Evolutionary conservation across 2,888 invertebrate species (phyloP), one percentile per base, ranked within the genome.

Genomic region (Stegana nigrithorax): DNA sequence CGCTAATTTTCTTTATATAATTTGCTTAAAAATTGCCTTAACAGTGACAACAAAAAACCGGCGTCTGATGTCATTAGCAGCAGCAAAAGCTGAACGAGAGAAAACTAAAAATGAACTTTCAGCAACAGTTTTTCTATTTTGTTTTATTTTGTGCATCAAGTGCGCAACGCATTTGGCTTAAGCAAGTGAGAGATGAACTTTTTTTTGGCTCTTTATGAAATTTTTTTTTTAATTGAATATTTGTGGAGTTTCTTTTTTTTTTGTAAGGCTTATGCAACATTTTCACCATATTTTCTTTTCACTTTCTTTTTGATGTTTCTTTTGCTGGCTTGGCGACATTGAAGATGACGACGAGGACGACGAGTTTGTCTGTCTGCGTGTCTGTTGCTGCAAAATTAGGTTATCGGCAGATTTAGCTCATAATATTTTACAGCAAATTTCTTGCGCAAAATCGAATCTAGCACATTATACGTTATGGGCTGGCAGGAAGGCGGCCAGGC

Each of bases 31-130:
- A 32, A 17, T 51, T 51, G n/a, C 4, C 5, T 14, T 14, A 50
- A 50, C 10, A 26, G 21, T 14, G 4, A 60, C 3, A 19, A n/a
- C 12, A 6, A 59, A 56, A 47, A 27, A 44, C 14, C 8, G 27
- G 66, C 67, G 59, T 66, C 71, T 79, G 76, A 75, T 72, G 75
- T 78, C 75, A 79, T 75, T 75, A 79, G 65, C 75, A 67, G 66
- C 68, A 70, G 51, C 14, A 44, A n/a, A n/a, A 26, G 42, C 17
- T 39, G 12, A 21, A 21, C 26, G 14, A 25, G 8, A 39, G 21
- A 6, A 44, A 44, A 50, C 47, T 25, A 17, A 27, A 51, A 27
- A 51, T 51, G 17, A 25, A 32, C 21, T 39, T 56, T n/a, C 7
- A 29, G 29, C n/a, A n/a, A n/a, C n/a, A n/a, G n/a, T n/a, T n/a